Conservation (phyloP, 2,113 vertebrate genomes). For the Falco punctatus region DNA sequence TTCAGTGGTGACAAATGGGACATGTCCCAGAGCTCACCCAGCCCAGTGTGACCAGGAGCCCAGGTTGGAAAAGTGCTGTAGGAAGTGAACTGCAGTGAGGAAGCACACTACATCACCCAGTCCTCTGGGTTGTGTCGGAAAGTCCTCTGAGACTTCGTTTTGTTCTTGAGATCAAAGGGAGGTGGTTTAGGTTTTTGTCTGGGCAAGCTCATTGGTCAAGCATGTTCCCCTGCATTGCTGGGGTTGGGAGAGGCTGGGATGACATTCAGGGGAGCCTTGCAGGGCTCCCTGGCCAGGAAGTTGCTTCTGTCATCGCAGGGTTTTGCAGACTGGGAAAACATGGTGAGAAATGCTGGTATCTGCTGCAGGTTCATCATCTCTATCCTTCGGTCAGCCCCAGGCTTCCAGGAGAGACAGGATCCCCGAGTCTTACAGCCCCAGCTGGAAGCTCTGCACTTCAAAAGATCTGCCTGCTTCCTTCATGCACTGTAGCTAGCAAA, state of each 20-base stretch:
- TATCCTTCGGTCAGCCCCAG: not conserved
- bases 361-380: not conserved
- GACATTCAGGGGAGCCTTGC: not conserved
- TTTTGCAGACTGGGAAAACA: not conserved
- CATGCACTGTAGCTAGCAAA: not conserved
- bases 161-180: not conserved
- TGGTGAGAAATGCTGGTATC: not conserved
- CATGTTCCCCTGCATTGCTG: not conserved
- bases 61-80: not conserved
- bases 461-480: not conserved
- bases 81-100: not conserved
- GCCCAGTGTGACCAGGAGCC: not conserved
- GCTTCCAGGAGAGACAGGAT: not conserved
- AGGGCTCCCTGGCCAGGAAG: not conserved
- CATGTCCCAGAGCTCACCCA: rapidly evolving
- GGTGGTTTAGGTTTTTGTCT: not conserved
- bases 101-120: rapidly evolving
- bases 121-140: not conserved
- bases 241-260: not conserved
- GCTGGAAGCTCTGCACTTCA: not conserved
- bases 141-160: rapidly evolving
- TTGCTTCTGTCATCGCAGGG: rapidly evolving
- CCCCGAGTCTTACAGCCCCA: rapidly evolving
- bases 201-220: rapidly evolving
- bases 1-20: not conserved